Base-by-base conservation (phyloP, 2,797 vertebrate genomes). In the Crocidura indochinensis region DNA sequence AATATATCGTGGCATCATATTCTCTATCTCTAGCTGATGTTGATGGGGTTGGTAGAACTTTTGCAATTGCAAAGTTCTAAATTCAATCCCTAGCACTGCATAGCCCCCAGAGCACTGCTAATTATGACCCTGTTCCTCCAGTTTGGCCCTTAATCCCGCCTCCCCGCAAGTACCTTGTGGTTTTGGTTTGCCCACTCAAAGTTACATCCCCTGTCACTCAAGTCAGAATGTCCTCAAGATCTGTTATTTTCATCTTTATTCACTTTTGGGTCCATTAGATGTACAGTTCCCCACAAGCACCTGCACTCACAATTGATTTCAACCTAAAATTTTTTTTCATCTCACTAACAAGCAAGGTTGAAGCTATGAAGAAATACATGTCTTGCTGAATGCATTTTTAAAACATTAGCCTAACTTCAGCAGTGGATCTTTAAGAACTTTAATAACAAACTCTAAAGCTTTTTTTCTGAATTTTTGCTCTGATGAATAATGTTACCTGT, bases 381-480 rank as follows among this genome's bases (percentile, higher is more conserved):
- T 68, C 38, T n/a, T 82, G 19, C 15, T 85, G 84, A 47, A 38
- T 56, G 56, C 27, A 65, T 80, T 92, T 92, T 60, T 53, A 53
- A 60, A 65, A 78, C 14, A 83, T 0, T 91, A 47, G 60, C 1
- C 51, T 84, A 77, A 95, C 31, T 26, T 53, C 24, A 79, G 14
- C 20, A 80, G 11, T 56, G 71, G 20, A 69, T 1, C 3, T 31
- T 86, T 86, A 88, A 92, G 68, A 80, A 26, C 62, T 71, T 95
- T 62, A 62, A 22, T 19, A 60, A 65, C 46, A 71, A 92, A 78
- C 22, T 47, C 49, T 31, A 31, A 22, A 74, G 29, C 46, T 62
- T 84, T 87, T 91, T 71, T 11, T 87, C 51, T 84, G 51, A 88
- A 22, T 74, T 20, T 89, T 68, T 87, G 60, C 67, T 77, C 19